Evolutionary conservation across 2,888 invertebrate genomes (phyloP).

Genomic region (Diaperis boleti): DNA sequence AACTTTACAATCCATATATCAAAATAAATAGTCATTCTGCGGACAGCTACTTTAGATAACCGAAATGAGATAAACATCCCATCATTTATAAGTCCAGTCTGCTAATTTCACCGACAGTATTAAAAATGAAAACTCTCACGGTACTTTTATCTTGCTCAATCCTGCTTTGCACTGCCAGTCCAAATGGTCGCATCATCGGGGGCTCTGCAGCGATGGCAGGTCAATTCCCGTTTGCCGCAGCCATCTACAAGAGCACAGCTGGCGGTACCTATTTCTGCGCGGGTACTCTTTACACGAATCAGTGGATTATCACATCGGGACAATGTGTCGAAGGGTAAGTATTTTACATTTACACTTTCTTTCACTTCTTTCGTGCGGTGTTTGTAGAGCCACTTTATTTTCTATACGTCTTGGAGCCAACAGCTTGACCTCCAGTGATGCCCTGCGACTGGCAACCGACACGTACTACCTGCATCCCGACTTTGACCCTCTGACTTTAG

Average conservation of each 20-base stretch:
- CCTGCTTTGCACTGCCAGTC: no score
- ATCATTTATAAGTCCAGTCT: no score
- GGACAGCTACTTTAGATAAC: no score
- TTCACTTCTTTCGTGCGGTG: background rate
- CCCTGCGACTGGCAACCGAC: background rate
- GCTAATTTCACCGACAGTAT: no score
- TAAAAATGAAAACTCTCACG: no score
- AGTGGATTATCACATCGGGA: conserved; percentile 18
- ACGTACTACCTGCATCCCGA: conserved; percentile 14
- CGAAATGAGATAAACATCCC: no score
- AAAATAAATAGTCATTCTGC: no score
- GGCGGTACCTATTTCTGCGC: conserved; percentile 17
- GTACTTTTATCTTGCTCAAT: no score
- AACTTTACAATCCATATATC: no score
- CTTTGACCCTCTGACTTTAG: conserved; percentile 4
- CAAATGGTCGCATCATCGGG: conserved; percentile 29
- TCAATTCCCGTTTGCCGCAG: conserved; percentile 24
- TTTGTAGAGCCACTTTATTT: conserved; percentile 9
- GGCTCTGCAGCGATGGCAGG: conserved; percentile 1
- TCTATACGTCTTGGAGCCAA: background rate
- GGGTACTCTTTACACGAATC: background rate
- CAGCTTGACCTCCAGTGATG: background rate
- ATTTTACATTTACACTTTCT: background rate
- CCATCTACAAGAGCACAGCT: conserved; percentile 1
- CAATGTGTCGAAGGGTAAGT: conserved; percentile 17